A percentile compares a stretch with the other conserved stretches of the same genome.
Evolutionary conservation across 2,797 vertebrate genomes (phyloP).

Genomic region (Premnoplex brunnescens): DNA sequence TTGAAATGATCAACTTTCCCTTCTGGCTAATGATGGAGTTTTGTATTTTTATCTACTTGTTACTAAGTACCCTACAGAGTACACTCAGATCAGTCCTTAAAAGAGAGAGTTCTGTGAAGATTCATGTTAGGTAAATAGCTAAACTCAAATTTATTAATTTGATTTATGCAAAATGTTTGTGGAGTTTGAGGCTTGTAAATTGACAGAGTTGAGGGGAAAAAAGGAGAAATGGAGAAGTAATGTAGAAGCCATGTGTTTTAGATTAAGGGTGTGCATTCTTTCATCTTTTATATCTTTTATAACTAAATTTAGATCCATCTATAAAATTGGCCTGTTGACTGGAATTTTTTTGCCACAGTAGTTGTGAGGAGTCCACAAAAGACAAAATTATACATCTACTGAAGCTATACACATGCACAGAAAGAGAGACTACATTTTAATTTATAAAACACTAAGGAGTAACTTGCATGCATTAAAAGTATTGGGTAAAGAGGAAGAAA

Average conservation of each 20-base stretch:
- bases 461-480: background rate
- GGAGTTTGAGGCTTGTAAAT: background rate
- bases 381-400: background rate
- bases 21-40: background rate
- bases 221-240: background rate
- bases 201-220: background rate
- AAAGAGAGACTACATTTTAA: background rate
- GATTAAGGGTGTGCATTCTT: background rate
- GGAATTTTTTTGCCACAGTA: background rate
- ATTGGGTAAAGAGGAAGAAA: background rate
- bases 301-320: background rate
- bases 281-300: background rate
- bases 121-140: background rate
- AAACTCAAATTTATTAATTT: background rate
- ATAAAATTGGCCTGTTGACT: background rate
- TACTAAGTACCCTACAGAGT: background rate
- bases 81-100: background rate
- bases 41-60: background rate
- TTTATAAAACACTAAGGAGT: background rate
- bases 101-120: background rate
- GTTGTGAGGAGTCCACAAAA: background rate
- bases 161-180: background rate
- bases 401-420: background rate
- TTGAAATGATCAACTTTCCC: background rate
- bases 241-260: background rate